Evolutionary conservation across 1,140 invertebrate genomes (phyloP), one percentile per base, ranked within the genome.

Genomic region (Sarcophaga bullata): DNA sequence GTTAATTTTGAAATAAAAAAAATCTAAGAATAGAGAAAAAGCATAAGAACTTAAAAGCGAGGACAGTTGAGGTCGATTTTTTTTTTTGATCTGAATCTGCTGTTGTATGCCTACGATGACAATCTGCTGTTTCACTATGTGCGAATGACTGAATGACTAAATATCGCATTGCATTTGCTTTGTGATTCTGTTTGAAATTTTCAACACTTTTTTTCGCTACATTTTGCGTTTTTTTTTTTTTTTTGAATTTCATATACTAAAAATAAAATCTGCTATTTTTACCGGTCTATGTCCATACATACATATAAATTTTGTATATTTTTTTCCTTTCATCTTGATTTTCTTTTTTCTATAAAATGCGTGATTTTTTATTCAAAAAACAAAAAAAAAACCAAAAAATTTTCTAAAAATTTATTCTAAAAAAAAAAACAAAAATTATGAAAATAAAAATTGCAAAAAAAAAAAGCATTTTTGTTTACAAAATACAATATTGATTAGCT

Each of bases 201-300:
- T 68, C 17, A 37, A 37, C 25, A 37, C 25, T 37, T 37, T 37
- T n/a, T 37, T 37, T 37, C 25, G 1, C 25, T 37, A 37, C 25
- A 2, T 37, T 37, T 37, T n/a, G n/a, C n/a, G n/a, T n/a, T n/a
- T 37, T 37, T 37, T 37, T 37, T 1, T 37, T 37, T 37, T 4
- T 1, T 37, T 68, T 68, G 1, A 17, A 25, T 6, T 9, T 68
- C 6, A 6, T 68, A 10, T 3, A 68, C 62, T 68, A 68, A 68
- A 68, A 68, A 68, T 68, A 68, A 68, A 68, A 68, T 68, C 62
- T 19, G 17, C 62, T 68, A 68, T 68, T 68, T 68, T 68, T 68
- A 68, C 62, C 62, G 62, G n/a, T 25, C 7, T 15, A 58, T n/a
- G 17, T 68, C 17, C 13, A 10, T 52, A 52, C 8, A 52, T 68